Evolutionary conservation across 2,113 vertebrate species (phyloP), one percentile per base, ranked within the genome.

Genomic region (Poecile atricapillus): DNA sequence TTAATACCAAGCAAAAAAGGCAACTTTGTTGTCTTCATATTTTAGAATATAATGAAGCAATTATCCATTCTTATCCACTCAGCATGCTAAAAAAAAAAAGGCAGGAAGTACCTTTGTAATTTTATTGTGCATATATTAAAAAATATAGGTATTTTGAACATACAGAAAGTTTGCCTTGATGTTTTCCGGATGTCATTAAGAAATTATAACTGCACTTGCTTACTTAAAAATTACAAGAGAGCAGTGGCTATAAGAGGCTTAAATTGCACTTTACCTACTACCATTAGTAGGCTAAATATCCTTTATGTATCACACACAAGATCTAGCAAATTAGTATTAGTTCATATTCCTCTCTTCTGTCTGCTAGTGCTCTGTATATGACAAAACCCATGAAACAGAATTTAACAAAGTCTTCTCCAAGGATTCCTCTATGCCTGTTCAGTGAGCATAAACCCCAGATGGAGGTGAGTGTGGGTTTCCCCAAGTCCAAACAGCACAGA

Each of bases 401-500:
- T 2, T 71, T 15, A 82, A 56, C 35, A n/a, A 50, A 81, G 35
- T 31, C 30, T 80, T 76, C 41, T 58, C 16, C 52, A 20, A 28
- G 30, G 7, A 24, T 65, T 80, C 70, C 23, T 74, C 68, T 59
- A 83, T 9, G 9, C 33, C 22, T 41, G 20, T 62, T 46, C 24
- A 55, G 41, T 1, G 0, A 60, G 19, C 33, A 8, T 24, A 55
- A 87, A 7, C 25, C n/a, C 21, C 43, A 50, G 28, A 27, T 3
- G 8, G 0, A 28, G 35, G 18, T 27, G 25, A 1, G 0, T 13
- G 56, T 18, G 33, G 21, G 25, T 41, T 79, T 13, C 28, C 14
- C 35, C 3, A 2, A 18, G 15, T 59, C 21, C 27, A 47, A 22
- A 16, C 17, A 77, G 59, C 43, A 77, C 55, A 58, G 53, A 60